A percentile compares a stretch with the other conserved stretches of the same genome.
phyloP scores from a whole-genome alignment of 2,888 invertebrate genomes.

The Cephus runcator region DNA sequence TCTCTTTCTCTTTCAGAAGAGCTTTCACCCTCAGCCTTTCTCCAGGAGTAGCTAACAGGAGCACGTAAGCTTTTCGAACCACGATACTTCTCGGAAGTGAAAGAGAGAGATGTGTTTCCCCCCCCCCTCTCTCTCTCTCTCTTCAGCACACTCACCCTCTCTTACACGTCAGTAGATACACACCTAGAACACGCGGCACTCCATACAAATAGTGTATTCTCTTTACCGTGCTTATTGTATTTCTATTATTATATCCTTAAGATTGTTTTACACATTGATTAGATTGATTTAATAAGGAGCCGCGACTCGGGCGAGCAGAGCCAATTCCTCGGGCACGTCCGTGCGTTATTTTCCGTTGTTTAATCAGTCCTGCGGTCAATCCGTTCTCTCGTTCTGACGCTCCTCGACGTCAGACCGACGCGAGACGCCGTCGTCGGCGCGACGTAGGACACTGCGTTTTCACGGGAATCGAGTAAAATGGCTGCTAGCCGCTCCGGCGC shows the following conservation, averaged over 20 bases:
- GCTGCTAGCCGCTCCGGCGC: conserved; percentile 64
- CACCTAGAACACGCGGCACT: not conserved
- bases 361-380: not conserved
- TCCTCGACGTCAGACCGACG: not conserved
- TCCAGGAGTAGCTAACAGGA: not conserved
- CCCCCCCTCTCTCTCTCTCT: not conserved
- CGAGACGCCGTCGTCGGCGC: conserved; percentile 1
- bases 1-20: conserved; percentile 2
- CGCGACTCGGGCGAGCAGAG: not conserved
- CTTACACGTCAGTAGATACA: not conserved
- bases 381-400: not conserved
- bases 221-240: not conserved
- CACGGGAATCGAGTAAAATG: conserved; percentile 62
- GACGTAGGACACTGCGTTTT: conserved; percentile 37
- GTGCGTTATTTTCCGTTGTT: not conserved
- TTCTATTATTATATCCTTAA: not conserved
- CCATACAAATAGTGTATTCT: not conserved
- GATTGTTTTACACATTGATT: not conserved
- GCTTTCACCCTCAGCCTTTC: not conserved
- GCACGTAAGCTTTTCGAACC: conserved; percentile 6
- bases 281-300: not conserved
- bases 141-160: not conserved
- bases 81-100: not conserved
- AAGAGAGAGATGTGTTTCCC: not conserved
- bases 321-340: not conserved